Evolutionary conservation across 2,888 invertebrate species (phyloP), one percentile per base, ranked within the genome.

Genomic region (Chaitophorus viminalis): DNA sequence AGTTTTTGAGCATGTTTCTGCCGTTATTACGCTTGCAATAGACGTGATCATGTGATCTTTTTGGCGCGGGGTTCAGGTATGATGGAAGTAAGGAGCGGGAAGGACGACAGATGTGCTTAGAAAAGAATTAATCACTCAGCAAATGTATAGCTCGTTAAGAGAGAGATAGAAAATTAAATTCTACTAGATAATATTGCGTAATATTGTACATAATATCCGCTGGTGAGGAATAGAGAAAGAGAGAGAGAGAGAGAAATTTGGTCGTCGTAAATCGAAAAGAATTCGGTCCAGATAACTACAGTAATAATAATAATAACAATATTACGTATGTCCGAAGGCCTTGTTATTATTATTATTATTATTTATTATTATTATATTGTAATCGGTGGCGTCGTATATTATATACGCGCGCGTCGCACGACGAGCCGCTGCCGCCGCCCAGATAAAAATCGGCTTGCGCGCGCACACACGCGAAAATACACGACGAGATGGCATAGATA

Each of bases 401-500:
- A n/a, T n/a, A 54, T 72, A 82, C 31, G 21, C 11, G 39, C 21
- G n/a, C 60, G 81, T 81, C 39, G 68, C 70, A 5, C 31, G 74
- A 31, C 18, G 74, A 8, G 8, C 25, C 36, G 36, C 25, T 25
- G 36, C 21, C 33, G 39, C 14, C 46, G 65, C 1, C 11, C 65
- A 86, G 78, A 86, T 86, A 70, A 54, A 54, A 72, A 79, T 86
- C 86, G 33, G 36, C 60, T 31, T 18, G 74, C 74, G 9, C 31
- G n/a, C 74, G 9, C 31, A 21, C 29, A 21, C 39, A 21, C 25
- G n/a, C 65, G 60, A 52, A 52, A 75, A 36, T 21, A 83, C 60
- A 54, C 39, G 76, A 76, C 76, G 31, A 86, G 86, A 86, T 86
- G 78, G 39, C n/a, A n/a, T 46, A 33, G 86, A 86, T 86, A 86